Evolutionary conservation across 2,888 invertebrate species (phyloP), one percentile per base, ranked within the genome.

Genomic region (Tolmerus cingulatus): DNA sequence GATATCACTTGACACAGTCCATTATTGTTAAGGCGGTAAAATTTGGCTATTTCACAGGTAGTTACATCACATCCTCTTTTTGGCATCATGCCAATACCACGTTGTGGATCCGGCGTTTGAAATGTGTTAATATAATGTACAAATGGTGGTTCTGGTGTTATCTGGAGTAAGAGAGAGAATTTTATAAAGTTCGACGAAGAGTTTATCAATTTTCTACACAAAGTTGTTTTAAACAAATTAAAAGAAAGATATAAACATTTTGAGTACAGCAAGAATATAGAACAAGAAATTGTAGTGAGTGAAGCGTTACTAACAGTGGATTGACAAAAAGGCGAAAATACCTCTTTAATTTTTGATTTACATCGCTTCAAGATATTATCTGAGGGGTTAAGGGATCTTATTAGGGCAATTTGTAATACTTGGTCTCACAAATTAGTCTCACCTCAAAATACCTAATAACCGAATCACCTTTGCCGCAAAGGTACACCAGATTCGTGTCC

Each of bases 381-480:
- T 87, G 84, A 37, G 66, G 66, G 76, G 66, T 66, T 85, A 76
- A 87, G 57, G 86, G 55, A 40, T 37, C n/a, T 86, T 86, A 51
- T 43, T 77, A 84, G 76, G 82, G 40, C 27, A 74, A 76, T 76
- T 30, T 51, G 3, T 55, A 51, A 74, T 30, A 55, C 84, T 51
- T 77, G 27, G 46, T 43, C 57, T 85, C 74, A 85, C 37, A 85
- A 85, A 46, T 40, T 27, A 85, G n/a, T 16, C 87, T 90, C 88
- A 95, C 95, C 94, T 95, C 98, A 92, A 97, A 98, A 93, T 98
- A 98, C 89, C 98, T 95, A 90, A 99, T 98, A 90, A 98, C 98
- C 86, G 98, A 98, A 94, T 99, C 99, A 81, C 99, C 99, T 95
- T 99, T 99, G 89, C 99, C 99, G 92, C 98, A 99, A 81, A 99